These are phyloP conservation scores for Heliconius cydno DNA, from an alignment of 2,888 invertebrate species.

Conservation along the genomic window DNA sequence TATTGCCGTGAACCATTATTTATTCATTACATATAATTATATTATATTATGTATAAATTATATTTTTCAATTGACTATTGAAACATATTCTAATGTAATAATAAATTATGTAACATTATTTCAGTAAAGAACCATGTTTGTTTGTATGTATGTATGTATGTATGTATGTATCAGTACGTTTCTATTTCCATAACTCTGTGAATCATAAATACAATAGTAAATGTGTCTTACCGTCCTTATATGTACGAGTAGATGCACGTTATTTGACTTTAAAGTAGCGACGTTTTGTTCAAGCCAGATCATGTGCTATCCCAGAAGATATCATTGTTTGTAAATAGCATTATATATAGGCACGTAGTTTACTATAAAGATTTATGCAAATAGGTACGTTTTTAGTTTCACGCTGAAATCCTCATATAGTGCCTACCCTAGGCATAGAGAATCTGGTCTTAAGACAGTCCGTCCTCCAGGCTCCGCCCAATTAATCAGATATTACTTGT, in stretches of 20 bases:
- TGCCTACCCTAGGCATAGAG: too few species aligned
- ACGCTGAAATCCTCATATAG: too few species aligned
- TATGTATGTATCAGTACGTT: neutral
- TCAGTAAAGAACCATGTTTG: neutral
- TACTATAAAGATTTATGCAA: neutral
- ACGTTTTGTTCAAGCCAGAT: neutral
- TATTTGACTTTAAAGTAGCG: conserved; percentile 2
- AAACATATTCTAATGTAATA: neutral
- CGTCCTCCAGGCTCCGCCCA: too few species aligned
- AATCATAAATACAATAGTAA: neutral
- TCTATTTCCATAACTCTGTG: too few species aligned
- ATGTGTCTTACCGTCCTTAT: neutral
- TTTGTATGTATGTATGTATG: neutral
- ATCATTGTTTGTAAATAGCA: neutral
- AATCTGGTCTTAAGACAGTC: too few species aligned
- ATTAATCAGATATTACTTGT: too few species aligned
- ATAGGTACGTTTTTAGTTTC: too few species aligned
- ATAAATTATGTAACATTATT: conserved; percentile 5
- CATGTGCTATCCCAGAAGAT: conserved; percentile 15
- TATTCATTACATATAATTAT: neutral
- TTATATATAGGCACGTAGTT: neutral
- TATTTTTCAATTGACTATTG: neutral
- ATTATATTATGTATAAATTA: neutral
- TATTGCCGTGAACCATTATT: too few species aligned
- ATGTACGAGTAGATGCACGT: neutral